Evolutionary conservation across 2,888 invertebrate genomes (phyloP).

Genomic region (Rambutsinella grinnellia): DNA sequence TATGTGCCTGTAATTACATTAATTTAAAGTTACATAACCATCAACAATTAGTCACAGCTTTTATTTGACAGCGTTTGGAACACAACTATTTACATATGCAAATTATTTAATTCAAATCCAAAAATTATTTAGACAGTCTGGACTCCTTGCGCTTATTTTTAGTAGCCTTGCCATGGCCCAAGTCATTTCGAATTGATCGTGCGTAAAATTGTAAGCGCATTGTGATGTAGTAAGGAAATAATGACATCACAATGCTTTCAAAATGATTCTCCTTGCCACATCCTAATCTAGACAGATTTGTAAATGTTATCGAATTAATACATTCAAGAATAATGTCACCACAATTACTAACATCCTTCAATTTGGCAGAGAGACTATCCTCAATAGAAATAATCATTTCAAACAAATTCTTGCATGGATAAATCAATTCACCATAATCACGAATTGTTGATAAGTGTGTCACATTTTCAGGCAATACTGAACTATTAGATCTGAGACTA

Average conservation of each 20-base stretch:
- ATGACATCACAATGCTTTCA: not conserved
- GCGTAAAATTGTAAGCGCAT: slow-evolving; percentile 25
- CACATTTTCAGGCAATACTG: not conserved
- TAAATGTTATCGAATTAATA: not conserved
- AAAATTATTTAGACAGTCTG: too few species aligned
- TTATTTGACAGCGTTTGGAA: too few species aligned
- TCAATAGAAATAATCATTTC: not conserved
- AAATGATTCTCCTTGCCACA: not conserved
- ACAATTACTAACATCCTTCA: not conserved
- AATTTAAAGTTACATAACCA: too few species aligned
- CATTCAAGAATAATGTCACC: slow-evolving; percentile 22
- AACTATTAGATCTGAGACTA: not conserved
- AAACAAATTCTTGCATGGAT: not conserved
- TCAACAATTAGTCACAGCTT: too few species aligned
- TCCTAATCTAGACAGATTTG: not conserved
- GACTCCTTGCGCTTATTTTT: slow-evolving; percentile 26
- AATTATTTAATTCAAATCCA: too few species aligned
- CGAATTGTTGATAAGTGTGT: not conserved
- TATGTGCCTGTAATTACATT: too few species aligned
- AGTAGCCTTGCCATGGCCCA: slow-evolving; percentile 31
- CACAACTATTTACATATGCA: too few species aligned
- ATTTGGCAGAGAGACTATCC: not conserved
- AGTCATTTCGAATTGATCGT: not conserved
- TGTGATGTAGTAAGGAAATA: slow-evolving; percentile 32
- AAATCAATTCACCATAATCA: not conserved